Evolutionary conservation across 1,140 invertebrate species (phyloP).

Genomic region (Drosophila burlai): DNA sequence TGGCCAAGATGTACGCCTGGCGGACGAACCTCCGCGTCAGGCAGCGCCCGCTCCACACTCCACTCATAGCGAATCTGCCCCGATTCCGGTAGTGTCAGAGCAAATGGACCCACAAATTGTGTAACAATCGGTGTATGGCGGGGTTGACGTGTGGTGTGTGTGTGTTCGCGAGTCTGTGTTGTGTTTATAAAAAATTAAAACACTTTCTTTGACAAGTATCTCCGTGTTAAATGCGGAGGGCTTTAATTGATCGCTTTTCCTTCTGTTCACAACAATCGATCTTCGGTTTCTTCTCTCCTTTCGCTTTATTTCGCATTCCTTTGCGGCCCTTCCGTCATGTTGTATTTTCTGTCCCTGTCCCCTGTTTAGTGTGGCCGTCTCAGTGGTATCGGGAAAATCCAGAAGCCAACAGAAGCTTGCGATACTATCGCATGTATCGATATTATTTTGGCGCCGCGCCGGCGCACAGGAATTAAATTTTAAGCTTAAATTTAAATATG

Average conservation of each 20-base stretch:
- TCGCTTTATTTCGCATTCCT: slow-evolving; percentile 32
- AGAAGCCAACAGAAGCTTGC: not conserved
- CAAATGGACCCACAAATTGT: slow-evolving; percentile 60
- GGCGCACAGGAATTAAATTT: not conserved
- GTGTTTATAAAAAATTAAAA: slow-evolving; percentile 32
- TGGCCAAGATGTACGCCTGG: slow-evolving; percentile 72
- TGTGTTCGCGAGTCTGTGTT: slow-evolving; percentile 23
- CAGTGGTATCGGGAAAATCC: not conserved
- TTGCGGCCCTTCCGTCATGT: slow-evolving; percentile 23
- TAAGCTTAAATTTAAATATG: not conserved
- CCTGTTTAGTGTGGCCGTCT: slow-evolving; percentile 7
- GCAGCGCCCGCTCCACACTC: slow-evolving; percentile 63
- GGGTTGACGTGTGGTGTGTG: slow-evolving; percentile 18
- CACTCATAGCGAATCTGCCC: slow-evolving; percentile 65
- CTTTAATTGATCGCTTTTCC: slow-evolving; percentile 20
- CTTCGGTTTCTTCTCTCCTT: not conserved
- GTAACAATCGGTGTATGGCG: slow-evolving; percentile 31
- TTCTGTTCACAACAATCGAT: slow-evolving; percentile 11
- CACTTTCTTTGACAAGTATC: slow-evolving; percentile 52
- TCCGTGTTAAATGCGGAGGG: slow-evolving; percentile 37
- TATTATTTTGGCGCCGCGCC: not conserved
- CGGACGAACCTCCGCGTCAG: slow-evolving; percentile 66
- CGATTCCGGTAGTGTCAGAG: slow-evolving; percentile 11
- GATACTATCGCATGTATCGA: not conserved
- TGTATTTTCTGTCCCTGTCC: slow-evolving; percentile 21